Evolutionary conservation across 2,888 invertebrate species (phyloP), one percentile per base, ranked within the genome.

Genomic region (Zaprionus bogoriensis): DNA sequence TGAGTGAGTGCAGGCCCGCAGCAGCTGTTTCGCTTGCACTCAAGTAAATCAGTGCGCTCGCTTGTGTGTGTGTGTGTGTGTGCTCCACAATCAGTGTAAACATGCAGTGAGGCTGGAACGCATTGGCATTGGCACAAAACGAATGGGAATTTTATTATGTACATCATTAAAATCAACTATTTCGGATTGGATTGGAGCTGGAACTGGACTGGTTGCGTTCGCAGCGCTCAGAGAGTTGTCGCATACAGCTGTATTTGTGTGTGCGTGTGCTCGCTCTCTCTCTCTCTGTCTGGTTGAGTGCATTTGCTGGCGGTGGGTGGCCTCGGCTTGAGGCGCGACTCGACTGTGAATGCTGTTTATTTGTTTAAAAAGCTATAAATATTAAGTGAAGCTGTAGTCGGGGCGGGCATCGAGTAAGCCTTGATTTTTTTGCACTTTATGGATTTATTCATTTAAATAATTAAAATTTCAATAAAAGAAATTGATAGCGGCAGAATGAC

Each of bases 61-160:
- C 30, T 10, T 30, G 41, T 22, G 27, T 50, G 48, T 42, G 22
- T 51, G 36, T 53, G 50, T 47, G 53, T 60, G 61, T 55, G 42
- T 58, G 85, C 71, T 84, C 60, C 77, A 82, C 74, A 77, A 78
- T 85, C 87, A 77, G 77, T 87, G 82, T 74, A 65, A 82, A 72
- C 84, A 70, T 58, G 72, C 76, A 66, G 54, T 67, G 76, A 63
- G 62, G 62, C 63, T 53, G 88, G 87, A 89, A 89, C 87, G 77
- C 77, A 79, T 72, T 87, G 89, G 89, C 84, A 89, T 78, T 81
- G 89, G 87, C 78, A 88, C 88, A 88, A 87, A 89, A 89, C 83
- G 89, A 89, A 89, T 89, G 89, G 89, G 84, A 89, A 87, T 89
- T 89, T 89, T 89, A 89, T 89, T 89, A 89, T 89, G 89, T 89